These are phyloP conservation scores for Anguilla japonica DNA, from an alignment of 2,113 vertebrate species.

Conservation along the genomic window DNA sequence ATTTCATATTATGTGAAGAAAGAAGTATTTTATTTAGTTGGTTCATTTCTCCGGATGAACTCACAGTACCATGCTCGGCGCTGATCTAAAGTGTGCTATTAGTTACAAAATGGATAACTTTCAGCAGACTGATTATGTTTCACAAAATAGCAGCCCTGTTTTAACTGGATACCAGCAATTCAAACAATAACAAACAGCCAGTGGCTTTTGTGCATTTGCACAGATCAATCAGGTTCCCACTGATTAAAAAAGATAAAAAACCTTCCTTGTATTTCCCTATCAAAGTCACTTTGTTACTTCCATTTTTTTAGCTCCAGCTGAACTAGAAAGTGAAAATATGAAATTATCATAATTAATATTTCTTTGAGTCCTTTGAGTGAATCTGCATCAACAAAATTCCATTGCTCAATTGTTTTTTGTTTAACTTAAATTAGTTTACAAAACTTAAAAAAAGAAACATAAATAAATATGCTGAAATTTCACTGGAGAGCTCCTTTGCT, in stretches of 20 bases:
- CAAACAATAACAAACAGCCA: constrained; percentile 29
- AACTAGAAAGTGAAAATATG: too few species aligned
- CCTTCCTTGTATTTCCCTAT: neutral
- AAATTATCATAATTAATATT: too few species aligned
- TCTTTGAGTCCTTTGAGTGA: too few species aligned
- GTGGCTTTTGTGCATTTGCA: constrained; percentile 38
- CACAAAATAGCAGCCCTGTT: neutral
- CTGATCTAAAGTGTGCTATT: too few species aligned
- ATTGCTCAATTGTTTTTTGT: too few species aligned
- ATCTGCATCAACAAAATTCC: too few species aligned
- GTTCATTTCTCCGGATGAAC: neutral
- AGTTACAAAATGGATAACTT: neutral
- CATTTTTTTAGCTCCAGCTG: too few species aligned
- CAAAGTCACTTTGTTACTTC: too few species aligned
- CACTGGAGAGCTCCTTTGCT: too few species aligned
- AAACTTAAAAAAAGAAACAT: too few species aligned
- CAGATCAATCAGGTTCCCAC: constrained; percentile 32
- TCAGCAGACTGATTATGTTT: neutral
- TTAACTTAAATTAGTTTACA: too few species aligned
- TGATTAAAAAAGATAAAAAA: neutral
- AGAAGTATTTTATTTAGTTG: neutral
- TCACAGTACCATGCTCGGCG: neutral
- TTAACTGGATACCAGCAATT: neutral
- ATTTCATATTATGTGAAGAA: neutral
- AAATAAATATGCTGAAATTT: too few species aligned